Conservation (phyloP, 2,797 vertebrate species). For the Propithecus deckenii region DNA sequence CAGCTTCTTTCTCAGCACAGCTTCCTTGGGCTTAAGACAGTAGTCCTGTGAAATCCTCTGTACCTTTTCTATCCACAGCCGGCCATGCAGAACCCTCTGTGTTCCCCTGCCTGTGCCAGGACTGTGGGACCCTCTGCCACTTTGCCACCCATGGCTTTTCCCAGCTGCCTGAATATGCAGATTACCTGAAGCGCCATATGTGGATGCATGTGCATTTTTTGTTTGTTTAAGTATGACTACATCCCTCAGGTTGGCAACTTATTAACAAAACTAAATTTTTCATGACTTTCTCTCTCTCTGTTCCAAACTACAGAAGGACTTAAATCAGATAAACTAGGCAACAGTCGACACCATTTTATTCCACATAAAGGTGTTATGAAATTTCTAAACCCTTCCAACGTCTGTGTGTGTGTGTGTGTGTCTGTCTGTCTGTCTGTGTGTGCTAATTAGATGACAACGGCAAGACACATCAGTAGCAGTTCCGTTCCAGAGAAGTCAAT, state of each 20-base stretch:
- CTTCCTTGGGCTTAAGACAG: not conserved
- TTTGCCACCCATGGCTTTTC: not conserved
- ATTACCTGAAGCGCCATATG: not conserved
- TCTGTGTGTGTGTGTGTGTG: not conserved
- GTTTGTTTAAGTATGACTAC: constrained; percentile 29
- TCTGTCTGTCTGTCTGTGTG: not conserved
- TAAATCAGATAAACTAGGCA: constrained; percentile 5
- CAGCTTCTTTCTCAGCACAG: not conserved
- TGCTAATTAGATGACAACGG: not conserved
- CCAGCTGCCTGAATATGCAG: not conserved
- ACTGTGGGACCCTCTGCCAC: not conserved
- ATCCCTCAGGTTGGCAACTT: constrained; percentile 18
- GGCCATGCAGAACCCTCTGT: not conserved
- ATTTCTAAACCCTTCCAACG: not conserved
- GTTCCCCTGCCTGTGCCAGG: not conserved
- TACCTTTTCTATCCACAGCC: not conserved
- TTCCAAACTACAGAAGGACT: not conserved
- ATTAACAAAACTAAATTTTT: not conserved
- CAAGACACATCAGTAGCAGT: not conserved
- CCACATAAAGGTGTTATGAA: not conserved
- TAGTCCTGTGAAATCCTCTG: not conserved
- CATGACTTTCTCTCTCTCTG: constrained; percentile 30
- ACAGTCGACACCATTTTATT: constrained; percentile 10
- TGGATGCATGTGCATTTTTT: not conserved
- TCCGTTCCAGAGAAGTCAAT: not conserved